phyloP scores from a whole-genome alignment of 2,888 invertebrate genomes.

The Rutpela maculata region DNA sequence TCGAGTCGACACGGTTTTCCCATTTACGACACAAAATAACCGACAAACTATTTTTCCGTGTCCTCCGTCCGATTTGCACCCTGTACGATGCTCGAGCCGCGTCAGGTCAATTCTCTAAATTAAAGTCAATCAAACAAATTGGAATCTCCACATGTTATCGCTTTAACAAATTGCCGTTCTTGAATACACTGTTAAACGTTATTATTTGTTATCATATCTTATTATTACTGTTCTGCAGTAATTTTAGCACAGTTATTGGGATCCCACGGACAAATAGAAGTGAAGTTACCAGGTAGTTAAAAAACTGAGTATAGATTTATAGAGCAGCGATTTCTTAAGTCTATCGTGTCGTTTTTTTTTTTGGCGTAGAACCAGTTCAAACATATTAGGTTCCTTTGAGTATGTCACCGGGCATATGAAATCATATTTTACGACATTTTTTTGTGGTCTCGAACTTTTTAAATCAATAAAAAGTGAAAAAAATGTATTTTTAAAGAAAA shows the following conservation, averaged over 20 bases:
- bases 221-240: neutral
- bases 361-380: no score
- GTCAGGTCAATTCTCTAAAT: constrained; percentile 50
- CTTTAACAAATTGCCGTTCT: constrained; percentile 25
- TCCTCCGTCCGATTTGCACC: neutral
- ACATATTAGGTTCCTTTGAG: no score
- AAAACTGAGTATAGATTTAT: neutral
- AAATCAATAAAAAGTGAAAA: no score
- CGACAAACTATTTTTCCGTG: neutral
- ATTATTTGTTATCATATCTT: constrained; percentile 21
- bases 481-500: no score
- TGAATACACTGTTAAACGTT: constrained; percentile 12
- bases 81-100: constrained; percentile 5
- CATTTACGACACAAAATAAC: neutral
- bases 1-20: neutral
- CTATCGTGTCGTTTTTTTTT: no score
- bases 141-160: constrained; percentile 43
- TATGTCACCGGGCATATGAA: no score
- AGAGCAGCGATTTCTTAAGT: no score
- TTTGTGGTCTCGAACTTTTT: no score
- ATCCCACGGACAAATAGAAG: neutral
- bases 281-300: neutral
- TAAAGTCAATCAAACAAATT: constrained; percentile 50
- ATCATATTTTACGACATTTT: no score
- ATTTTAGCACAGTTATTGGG: constrained; percentile 7